These are phyloP conservation scores for Abrostola tripartita DNA, from an alignment of 2,888 invertebrate species.

Conservation along the genomic window DNA sequence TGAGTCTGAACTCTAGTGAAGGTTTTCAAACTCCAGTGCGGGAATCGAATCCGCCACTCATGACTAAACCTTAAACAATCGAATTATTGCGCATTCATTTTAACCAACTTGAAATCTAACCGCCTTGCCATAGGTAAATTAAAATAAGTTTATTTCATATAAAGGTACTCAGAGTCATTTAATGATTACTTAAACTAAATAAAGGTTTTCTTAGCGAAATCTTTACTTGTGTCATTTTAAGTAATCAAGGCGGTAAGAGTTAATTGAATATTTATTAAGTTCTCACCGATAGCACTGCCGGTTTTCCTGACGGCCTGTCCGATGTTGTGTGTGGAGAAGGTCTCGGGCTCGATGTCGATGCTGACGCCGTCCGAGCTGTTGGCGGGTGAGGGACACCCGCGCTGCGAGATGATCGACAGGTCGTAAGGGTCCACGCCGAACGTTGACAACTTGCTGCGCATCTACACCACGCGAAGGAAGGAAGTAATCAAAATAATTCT, in stretches of 20 bases:
- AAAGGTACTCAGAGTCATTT: no score
- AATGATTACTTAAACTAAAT: no score
- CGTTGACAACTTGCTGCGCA: constrained; percentile 89
- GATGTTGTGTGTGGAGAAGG: constrained; percentile 92
- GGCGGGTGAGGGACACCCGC: constrained; percentile 90
- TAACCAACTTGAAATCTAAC: no score
- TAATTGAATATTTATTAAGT: background rate
- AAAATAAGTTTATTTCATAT: no score
- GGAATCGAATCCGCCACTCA: no score
- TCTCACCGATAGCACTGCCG: constrained; percentile 90
- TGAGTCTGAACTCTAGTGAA: no score
- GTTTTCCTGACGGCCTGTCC: constrained; percentile 92
- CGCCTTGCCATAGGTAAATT: no score
- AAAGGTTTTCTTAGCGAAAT: no score
- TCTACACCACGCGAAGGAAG: constrained; percentile 68
- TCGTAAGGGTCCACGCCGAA: constrained; percentile 93
- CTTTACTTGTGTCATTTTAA: no score
- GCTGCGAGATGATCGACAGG: constrained; percentile 92
- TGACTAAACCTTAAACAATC: no score
- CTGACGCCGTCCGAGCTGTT: constrained; percentile 88
- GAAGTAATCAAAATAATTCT: background rate
- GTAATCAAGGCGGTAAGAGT: background rate
- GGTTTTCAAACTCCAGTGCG: no score
- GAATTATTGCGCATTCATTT: no score
- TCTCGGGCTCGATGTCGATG: constrained; percentile 92